Evolutionary conservation across 2,888 invertebrate genomes (phyloP).

Genomic region (Acronicta alni): DNA sequence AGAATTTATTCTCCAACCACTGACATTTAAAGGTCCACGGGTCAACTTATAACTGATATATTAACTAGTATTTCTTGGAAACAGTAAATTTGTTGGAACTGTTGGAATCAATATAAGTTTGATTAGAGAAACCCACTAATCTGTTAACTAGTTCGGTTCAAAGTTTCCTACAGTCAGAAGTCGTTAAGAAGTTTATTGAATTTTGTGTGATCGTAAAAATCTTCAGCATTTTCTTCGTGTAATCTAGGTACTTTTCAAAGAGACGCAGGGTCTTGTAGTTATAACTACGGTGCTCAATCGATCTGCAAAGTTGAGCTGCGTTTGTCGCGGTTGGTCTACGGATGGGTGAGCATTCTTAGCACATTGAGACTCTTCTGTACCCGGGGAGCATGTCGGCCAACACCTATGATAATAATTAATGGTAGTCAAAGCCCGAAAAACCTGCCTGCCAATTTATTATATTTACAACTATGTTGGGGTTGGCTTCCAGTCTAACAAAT

Average conservation of each 20-base stretch:
- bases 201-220: neutral
- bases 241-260: neutral
- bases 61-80: conserved; percentile 13
- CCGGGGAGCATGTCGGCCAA: no score
- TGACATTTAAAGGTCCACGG: conserved; percentile 36
- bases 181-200: neutral
- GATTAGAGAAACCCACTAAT: conserved; percentile 14
- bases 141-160: neutral
- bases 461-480: no score
- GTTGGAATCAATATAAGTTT: conserved; percentile 1
- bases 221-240: neutral
- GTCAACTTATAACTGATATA: conserved; percentile 11
- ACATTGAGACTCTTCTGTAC: no score
- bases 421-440: no score
- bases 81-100: conserved; percentile 13
- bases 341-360: no score
- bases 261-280: no score
- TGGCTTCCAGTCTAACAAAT: no score
- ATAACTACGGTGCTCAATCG: no score
- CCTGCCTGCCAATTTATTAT: no score
- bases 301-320: no score
- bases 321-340: no score
- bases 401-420: no score
- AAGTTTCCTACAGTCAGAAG: neutral
- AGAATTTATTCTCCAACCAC: conserved; percentile 7